Evolutionary conservation across 2,113 vertebrate genomes (phyloP), one percentile per base, ranked within the genome.

Genomic region (Puffinus mauretanicus): DNA sequence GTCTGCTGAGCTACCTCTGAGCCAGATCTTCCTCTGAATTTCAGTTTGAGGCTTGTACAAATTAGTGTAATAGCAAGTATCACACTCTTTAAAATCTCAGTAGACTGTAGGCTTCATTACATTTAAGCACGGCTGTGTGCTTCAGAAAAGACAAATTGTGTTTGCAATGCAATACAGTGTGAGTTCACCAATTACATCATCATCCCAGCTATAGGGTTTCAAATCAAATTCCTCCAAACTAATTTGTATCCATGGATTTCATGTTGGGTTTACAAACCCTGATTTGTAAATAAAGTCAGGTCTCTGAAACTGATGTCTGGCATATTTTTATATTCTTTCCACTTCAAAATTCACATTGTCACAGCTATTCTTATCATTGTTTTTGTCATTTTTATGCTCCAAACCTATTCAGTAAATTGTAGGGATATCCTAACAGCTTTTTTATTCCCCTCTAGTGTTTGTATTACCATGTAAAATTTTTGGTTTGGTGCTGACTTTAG

Each of bases 241-340:
- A n/a, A 91, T 89, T 96, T 73, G 40, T 86, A 57, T 66, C 54
- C 42, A 77, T 38, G 36, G 92, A 91, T 97, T 98, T 96, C 95
- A 61, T 67, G 78, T 94, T 95, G 86, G 25, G 16, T 66, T 75
- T 29, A 88, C 72, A 95, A 94, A 93, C 46, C 11, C 25, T 46
- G 36, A 8, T 46, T 91, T 94, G 25, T 88, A 92, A 95, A 86
- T 86, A 51, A 84, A 61, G 49, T 65, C 51, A 85, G 46, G n/a
- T 76, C 40, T 81, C 79, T 62, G 46, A 91, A 93, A 47, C 34
- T 52, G 26, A 27, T 44, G 26, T 52, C 29, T 92, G 52, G 13
- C 4, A 34, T 40, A 8, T 52, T 80, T 79, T 80, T 91, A 9
- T 75, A 52, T 71, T 82, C 46, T 66, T 83, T 84, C 40, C 54